A percentile compares a stretch with the other conserved stretches of the same genome.
These are phyloP conservation scores for Leiothrix lutea DNA, from an alignment of 2,113 vertebrate species.

Conservation along the genomic window DNA sequence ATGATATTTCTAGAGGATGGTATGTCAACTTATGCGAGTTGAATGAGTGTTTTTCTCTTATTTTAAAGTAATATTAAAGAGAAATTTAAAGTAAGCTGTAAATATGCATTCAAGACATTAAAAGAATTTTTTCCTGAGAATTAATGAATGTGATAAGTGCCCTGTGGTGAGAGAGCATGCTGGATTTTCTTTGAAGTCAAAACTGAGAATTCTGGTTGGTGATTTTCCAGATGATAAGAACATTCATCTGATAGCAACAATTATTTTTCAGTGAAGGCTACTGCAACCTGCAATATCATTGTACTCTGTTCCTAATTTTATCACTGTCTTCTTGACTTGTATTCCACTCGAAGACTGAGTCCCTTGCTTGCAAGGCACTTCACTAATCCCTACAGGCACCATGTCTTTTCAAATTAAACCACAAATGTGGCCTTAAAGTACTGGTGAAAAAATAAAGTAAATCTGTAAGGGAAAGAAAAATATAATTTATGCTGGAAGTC, in stretches of 20 bases:
- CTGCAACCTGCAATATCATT: background rate
- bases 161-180: background rate
- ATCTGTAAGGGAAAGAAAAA: background rate
- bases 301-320: background rate
- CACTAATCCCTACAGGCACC: background rate
- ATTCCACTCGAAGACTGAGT: background rate
- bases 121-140: constrained; percentile 51
- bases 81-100: constrained; percentile 38
- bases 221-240: constrained; percentile 29
- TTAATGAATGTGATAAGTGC: constrained; percentile 55
- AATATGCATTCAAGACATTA: constrained; percentile 35
- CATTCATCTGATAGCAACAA: background rate
- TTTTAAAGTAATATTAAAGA: constrained; percentile 34
- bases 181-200: constrained; percentile 56
- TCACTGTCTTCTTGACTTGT: background rate
- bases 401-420: constrained; percentile 25
- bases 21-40: background rate
- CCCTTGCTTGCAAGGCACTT: background rate
- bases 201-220: constrained; percentile 20
- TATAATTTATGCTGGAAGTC: background rate
- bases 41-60: background rate
- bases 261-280: constrained; percentile 33
- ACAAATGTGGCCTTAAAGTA: background rate
- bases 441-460: background rate
- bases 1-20: background rate